These are phyloP conservation scores for Verasper variegatus DNA, from an alignment of 2,113 vertebrate genomes.

Conservation along the genomic window DNA sequence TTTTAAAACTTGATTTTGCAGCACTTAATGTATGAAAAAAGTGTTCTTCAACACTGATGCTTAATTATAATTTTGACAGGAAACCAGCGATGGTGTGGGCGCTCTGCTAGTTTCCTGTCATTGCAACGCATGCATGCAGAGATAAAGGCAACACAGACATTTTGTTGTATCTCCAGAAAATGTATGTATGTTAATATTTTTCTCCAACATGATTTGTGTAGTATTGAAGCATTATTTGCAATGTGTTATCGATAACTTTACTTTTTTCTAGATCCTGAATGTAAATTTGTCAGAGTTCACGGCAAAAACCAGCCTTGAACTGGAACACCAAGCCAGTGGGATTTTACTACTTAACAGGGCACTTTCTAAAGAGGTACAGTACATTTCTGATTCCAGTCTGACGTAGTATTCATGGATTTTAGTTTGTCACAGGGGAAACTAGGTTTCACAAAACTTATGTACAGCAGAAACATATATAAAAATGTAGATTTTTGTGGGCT, in stretches of 20 bases:
- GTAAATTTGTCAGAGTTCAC: constrained; percentile 28
- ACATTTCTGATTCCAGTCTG: constrained; percentile 10
- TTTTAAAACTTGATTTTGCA: neutral
- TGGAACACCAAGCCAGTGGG: constrained; percentile 2
- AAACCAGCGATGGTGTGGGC: constrained; percentile 56
- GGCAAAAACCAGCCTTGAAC: neutral
- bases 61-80: constrained; percentile 62
- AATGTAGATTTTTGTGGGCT: too few relatives aligned
- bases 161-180: constrained; percentile 28
- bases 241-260: neutral
- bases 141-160: constrained; percentile 32
- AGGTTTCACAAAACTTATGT: too few relatives aligned
- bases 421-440: too few relatives aligned
- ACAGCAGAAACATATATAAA: too few relatives aligned
- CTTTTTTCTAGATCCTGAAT: constrained; percentile 15
- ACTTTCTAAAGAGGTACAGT: constrained; percentile 42
- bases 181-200: neutral
- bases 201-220: neutral
- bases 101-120: constrained; percentile 66
- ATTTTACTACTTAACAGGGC: constrained; percentile 4
- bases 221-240: neutral
- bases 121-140: neutral
- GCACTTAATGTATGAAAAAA: neutral
- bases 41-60: constrained; percentile 26
- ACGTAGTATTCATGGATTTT: neutral